Base-by-base conservation (phyloP, 2,888 invertebrate genomes). In the Drosophila mercatorum region DNA sequence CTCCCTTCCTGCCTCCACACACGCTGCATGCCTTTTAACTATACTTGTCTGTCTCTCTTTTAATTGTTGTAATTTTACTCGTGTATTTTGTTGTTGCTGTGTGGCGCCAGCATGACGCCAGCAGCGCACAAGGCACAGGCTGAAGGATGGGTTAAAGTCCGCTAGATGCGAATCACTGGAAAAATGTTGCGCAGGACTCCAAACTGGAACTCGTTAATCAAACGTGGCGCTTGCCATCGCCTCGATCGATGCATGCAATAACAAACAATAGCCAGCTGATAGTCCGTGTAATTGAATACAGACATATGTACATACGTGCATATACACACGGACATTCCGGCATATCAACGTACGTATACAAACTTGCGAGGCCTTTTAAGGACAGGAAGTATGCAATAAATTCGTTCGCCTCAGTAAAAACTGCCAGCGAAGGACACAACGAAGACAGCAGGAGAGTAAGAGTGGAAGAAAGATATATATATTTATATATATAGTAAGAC, bases 331-430 rank as follows among this genome's bases (percentile, higher is more conserved):
- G n/a, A 62, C 10, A 57, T n/a, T 34, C 31, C 7, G 6, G 58
- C 12, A 64, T 46, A 7, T 12, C 26, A 26, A 46, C 12, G 6
- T 26, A 26, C 47, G 28, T 41, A 46, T 26, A 55, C 40, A 51
- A 11, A 49, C 61, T 64, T 64, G 63, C 40, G 10, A 63, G 60
- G 69, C 77, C 58, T 66, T 75, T 67, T 59, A 46, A 77, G 60
- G 55, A 59, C 83, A 85, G 85, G 84, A 84, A 84, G 85, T 85
- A 64, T 75, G 83, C 78, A 74, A 84, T 84, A 84, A 88, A 84
- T 84, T 86, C 73, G 65, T 62, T 70, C 34, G 68, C 60, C 60
- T 69, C 49, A 56, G 78, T 63, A 53, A 62, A 68, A 73, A 79
- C 73, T 61, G 72, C 53, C 72, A 31, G 17, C 72, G 74, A 78